Evolutionary conservation across 2,113 vertebrate species (phyloP).

Genomic region (Martes martes): DNA sequence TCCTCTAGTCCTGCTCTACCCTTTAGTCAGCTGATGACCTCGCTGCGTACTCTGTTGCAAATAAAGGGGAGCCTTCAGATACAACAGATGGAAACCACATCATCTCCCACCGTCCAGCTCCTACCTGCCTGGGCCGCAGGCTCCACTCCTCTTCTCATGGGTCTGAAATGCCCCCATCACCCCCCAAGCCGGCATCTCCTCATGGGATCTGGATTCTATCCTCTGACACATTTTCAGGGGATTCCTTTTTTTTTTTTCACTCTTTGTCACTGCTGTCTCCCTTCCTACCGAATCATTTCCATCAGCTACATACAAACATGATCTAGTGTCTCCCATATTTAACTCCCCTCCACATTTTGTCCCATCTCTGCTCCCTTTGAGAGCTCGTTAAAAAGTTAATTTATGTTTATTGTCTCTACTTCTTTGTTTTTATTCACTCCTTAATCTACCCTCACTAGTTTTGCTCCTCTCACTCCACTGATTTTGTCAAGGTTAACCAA

Average conservation of each 20-base stretch:
- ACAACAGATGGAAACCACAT: neutral
- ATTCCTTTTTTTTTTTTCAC: neutral
- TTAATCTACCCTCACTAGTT: neutral
- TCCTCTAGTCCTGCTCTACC: neutral
- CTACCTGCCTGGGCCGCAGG: neutral
- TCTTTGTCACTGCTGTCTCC: neutral
- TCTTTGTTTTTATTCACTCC: neutral
- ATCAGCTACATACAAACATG: neutral
- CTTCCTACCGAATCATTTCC: neutral
- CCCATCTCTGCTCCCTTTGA: neutral
- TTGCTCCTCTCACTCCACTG: neutral
- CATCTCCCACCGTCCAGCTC: no score
- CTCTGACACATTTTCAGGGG: neutral
- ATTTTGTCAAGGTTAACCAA: neutral
- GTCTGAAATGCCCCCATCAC: no score
- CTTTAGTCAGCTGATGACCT: neutral
- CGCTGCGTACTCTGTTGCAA: accelerated
- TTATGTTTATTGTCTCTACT: neutral
- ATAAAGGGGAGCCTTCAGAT: neutral
- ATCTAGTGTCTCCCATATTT: neutral
- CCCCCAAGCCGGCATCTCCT: neutral
- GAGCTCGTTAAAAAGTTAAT: neutral
- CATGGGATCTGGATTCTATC: neutral
- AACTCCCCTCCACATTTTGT: neutral
- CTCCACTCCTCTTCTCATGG: neutral